phyloP scores from a whole-genome alignment of 2,113 vertebrate genomes.

The Fregata magnificens region DNA sequence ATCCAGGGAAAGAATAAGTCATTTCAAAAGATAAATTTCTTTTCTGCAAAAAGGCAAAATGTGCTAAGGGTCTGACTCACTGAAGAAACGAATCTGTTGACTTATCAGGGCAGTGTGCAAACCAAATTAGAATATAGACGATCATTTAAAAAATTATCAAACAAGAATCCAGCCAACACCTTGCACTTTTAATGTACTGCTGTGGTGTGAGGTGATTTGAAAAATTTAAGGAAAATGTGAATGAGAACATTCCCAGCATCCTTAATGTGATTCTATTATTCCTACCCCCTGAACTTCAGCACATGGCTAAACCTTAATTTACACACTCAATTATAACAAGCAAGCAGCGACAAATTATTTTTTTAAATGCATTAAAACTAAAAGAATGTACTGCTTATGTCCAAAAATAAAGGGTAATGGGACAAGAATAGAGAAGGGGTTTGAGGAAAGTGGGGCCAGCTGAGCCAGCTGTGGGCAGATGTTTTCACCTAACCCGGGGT shows the following conservation, averaged over 20 bases:
- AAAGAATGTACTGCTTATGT: not conserved
- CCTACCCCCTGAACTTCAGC: not conserved
- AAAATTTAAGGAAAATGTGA: not conserved
- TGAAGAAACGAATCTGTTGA: conserved; percentile 1
- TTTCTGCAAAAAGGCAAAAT: conserved; percentile 9
- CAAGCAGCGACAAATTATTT: not conserved
- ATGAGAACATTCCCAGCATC: not conserved
- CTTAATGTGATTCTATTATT: not conserved
- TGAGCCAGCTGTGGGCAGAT: not conserved
- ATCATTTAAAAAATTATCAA: not conserved
- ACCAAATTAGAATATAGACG: not conserved
- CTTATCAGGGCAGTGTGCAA: not conserved
- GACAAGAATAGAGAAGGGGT: not conserved
- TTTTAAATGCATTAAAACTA: not conserved
- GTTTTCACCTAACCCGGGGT: rapidly evolving
- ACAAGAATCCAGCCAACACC: not conserved
- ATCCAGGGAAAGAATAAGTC: conserved; percentile 64
- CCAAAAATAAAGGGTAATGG: not conserved
- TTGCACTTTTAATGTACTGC: not conserved
- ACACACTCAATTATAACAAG: not conserved
- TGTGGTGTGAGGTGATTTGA: not conserved
- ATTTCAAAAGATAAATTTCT: conserved; percentile 51
- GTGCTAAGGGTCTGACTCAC: not conserved
- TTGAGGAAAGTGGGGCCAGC: not conserved
- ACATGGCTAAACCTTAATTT: not conserved